A percentile compares a stretch with the other conserved stretches of the same genome.
These are phyloP conservation scores for Chromoteleia sp. DNA, from an alignment of 2,888 invertebrate genomes.

Conservation along the genomic window DNA sequence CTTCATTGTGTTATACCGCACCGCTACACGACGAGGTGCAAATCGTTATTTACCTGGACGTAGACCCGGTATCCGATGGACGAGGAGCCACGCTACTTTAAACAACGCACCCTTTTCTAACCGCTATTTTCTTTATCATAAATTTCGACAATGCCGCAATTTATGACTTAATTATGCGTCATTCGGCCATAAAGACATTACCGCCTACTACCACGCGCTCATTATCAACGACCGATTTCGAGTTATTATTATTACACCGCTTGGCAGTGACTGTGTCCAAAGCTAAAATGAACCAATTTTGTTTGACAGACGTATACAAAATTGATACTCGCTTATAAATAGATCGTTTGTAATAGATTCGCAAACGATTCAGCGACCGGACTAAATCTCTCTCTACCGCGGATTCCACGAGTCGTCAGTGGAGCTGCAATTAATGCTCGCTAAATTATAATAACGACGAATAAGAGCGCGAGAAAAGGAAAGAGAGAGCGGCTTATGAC, in stretches of 20 bases:
- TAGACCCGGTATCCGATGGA: conserved; percentile 52
- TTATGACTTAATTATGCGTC: conserved; percentile 57
- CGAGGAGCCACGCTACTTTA: conserved; percentile 57
- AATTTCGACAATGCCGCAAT: conserved; percentile 30
- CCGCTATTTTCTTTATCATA: conserved; percentile 36
- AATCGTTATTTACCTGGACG: conserved; percentile 64
- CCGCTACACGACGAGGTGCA: conserved; percentile 67
- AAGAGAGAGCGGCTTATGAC: conserved; percentile 82
- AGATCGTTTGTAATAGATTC: no score
- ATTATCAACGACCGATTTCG: no score
- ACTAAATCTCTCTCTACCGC: no score
- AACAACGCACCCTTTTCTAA: conserved; percentile 66
- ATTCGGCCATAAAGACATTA: conserved; percentile 43
- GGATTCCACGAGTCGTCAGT: conserved; percentile 18
- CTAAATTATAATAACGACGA: conserved; percentile 77
- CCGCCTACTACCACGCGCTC: conserved; percentile 7
- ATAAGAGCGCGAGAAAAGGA: conserved; percentile 36
- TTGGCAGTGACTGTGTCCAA: no score
- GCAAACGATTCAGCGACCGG: no score
- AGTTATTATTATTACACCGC: no score
- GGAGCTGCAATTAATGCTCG: conserved; percentile 74
- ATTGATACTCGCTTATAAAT: no score
- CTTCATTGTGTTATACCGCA: conserved; percentile 68
- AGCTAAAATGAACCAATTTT: no score
- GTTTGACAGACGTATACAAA: no score